Evolutionary conservation across 2,797 vertebrate species (phyloP).

Genomic region (Coregonus ussuriensis): DNA sequence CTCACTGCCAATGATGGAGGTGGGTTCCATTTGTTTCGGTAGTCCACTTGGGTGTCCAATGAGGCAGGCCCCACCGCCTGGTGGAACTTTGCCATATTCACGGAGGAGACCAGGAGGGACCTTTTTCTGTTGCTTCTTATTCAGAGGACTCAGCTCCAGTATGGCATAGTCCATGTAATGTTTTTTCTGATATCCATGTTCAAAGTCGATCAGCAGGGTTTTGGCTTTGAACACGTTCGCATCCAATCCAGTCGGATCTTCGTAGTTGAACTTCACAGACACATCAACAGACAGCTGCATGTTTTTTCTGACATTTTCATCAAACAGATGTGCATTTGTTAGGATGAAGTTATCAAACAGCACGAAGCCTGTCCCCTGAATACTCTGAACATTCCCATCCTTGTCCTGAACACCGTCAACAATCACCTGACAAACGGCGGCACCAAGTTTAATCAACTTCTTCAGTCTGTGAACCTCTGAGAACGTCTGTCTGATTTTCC

Average conservation of each 20-base stretch:
- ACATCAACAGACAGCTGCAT: neutral
- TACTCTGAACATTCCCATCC: neutral
- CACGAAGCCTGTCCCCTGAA: neutral
- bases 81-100: neutral
- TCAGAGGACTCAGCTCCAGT: neutral
- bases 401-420: neutral
- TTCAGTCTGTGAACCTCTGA: neutral
- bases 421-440: neutral
- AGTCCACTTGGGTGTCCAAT: neutral
- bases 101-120: neutral
- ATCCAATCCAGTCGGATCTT: neutral
- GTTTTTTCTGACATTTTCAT: neutral
- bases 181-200: rapidly evolving
- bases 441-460: neutral
- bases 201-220: neutral
- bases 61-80: neutral
- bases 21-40: neutral
- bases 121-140: neutral
- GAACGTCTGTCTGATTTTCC: neutral
- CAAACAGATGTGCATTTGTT: neutral
- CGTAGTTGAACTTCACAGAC: neutral
- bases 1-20: neutral
- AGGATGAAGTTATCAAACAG: neutral
- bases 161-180: neutral
- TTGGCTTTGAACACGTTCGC: neutral